Conservation (phyloP, 2,113 vertebrate species). For the Epinephelus cyanopodus region DNA sequence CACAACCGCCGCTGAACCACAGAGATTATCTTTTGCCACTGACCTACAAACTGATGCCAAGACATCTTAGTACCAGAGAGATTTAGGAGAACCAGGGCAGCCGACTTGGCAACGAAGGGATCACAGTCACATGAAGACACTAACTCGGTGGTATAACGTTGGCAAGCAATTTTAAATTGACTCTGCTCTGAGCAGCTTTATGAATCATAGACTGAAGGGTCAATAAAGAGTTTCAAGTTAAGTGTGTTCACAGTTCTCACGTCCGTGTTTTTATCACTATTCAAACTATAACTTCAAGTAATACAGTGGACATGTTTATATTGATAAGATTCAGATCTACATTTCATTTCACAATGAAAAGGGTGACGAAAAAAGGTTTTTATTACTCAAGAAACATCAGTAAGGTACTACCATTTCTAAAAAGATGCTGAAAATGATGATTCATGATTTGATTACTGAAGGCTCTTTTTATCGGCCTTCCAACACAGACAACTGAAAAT, state of each 20-base stretch:
- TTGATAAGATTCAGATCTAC: neutral
- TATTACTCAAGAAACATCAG: too few relatives aligned
- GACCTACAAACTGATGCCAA: slow-evolving; percentile 66
- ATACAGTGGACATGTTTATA: neutral
- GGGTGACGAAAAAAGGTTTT: too few relatives aligned
- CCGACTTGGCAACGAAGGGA: slow-evolving; percentile 43
- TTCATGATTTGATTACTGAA: too few relatives aligned
- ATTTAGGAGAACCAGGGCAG: slow-evolving; percentile 56
- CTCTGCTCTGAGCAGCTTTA: neutral
- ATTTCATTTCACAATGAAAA: too few relatives aligned
- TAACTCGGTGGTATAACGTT: neutral
- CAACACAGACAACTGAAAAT: too few relatives aligned
- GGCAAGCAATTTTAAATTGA: neutral
- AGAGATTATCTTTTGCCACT: slow-evolving; percentile 44
- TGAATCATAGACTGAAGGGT: neutral
- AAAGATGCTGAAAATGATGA: too few relatives aligned
- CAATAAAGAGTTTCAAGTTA: neutral
- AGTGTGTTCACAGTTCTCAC: neutral
- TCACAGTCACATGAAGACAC: slow-evolving; percentile 17
- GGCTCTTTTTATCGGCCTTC: too few relatives aligned
- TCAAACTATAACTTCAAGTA: neutral
- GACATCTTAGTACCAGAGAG: slow-evolving; percentile 44
- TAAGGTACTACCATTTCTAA: too few relatives aligned
- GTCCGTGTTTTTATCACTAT: neutral
- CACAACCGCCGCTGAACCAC: neutral